These are phyloP conservation scores for Hoplodrina blanda DNA, from an alignment of 2,888 invertebrate genomes.

Conservation along the genomic window DNA sequence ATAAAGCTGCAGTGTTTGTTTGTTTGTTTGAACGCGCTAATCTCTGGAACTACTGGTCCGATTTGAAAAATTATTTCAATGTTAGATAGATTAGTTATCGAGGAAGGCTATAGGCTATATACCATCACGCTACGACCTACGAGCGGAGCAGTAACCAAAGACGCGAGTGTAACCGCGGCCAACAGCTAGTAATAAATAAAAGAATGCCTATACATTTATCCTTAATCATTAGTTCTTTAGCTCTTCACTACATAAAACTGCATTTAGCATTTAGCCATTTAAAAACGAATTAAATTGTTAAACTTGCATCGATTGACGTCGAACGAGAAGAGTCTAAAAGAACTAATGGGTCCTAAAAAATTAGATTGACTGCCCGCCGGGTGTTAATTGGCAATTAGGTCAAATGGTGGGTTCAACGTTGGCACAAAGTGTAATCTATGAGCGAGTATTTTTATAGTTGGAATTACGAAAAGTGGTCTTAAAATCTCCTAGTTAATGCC, in stretches of 20 bases:
- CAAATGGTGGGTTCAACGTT: constrained; percentile 57
- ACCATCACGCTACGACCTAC: no score
- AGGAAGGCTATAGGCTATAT: no score
- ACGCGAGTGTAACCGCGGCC: no score
- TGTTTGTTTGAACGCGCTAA: no score
- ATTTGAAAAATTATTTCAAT: no score
- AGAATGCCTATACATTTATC: no score
- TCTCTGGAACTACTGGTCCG: no score
- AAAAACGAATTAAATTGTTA: constrained; percentile 59
- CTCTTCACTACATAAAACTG: neutral
- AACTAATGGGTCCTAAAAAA: constrained; percentile 69
- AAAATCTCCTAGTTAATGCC: neutral
- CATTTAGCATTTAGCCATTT: constrained; percentile 28
- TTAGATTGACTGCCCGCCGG: constrained; percentile 68
- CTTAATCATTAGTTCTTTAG: no score
- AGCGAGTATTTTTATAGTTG: constrained; percentile 30
- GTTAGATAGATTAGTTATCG: no score
- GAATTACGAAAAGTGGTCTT: neutral
- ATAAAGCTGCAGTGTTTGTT: no score
- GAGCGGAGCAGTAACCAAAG: no score
- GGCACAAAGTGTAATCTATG: constrained; percentile 45
- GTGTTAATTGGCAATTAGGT: constrained; percentile 77
- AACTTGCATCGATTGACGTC: constrained; percentile 61
- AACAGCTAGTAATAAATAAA: no score
- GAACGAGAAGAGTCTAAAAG: constrained; percentile 53